phyloP scores from a whole-genome alignment of 2,797 vertebrate species.

The Pantherophis vulpinus region DNA sequence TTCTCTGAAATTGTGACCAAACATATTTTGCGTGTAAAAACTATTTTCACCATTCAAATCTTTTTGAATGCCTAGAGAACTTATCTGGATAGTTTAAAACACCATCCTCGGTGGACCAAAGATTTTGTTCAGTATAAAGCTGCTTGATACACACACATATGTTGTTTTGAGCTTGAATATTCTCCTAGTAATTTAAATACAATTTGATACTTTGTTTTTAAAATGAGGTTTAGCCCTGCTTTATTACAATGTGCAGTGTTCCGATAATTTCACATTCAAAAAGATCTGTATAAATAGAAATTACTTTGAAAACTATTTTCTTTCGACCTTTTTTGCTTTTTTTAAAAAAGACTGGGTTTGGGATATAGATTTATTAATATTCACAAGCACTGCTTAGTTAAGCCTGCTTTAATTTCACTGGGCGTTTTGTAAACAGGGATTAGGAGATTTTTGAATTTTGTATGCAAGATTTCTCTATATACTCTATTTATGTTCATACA shows the following conservation, averaged over 20 bases:
- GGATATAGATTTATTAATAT: constrained; percentile 73
- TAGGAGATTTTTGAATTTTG: constrained; percentile 73
- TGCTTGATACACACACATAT: not conserved
- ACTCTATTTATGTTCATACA: constrained; percentile 64
- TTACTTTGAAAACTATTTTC: constrained; percentile 72
- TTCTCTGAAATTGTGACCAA: not conserved
- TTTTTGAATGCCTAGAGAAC: not conserved
- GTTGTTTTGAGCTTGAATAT: not conserved
- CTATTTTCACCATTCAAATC: not conserved
- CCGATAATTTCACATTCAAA: constrained; percentile 62
- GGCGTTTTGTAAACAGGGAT: constrained; percentile 75
- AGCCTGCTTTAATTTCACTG: constrained; percentile 76
- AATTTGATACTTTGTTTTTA: constrained; percentile 4
- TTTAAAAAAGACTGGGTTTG: constrained; percentile 67
- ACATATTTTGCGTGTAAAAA: not conserved
- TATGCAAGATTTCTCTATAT: constrained; percentile 67
- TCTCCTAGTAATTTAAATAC: not conserved
- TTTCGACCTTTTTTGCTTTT: constrained; percentile 58
- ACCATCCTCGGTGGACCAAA: not conserved
- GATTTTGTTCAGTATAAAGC: not conserved
- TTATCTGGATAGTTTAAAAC: not conserved
- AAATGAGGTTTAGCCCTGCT: constrained; percentile 37
- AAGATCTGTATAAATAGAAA: constrained; percentile 69
- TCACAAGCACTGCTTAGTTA: constrained; percentile 71
- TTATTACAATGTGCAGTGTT: constrained; percentile 41